Evolutionary conservation across 2,113 vertebrate species (phyloP).

Genomic region (Ia io): DNA sequence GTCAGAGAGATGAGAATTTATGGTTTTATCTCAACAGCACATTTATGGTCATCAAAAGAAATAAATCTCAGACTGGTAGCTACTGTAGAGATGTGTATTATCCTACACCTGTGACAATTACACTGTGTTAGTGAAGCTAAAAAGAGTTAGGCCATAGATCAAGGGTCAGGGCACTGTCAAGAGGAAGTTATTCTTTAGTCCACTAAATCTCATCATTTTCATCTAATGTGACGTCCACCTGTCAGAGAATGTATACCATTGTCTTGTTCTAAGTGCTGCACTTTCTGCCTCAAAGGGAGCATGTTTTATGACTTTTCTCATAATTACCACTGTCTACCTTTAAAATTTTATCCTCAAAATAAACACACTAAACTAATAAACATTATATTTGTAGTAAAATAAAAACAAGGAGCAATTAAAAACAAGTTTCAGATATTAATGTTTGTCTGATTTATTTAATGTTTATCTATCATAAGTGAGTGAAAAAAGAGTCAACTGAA

Average conservation of each 20-base stretch:
- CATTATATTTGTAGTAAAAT: conserved; percentile 73
- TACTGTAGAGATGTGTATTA: conserved; percentile 85
- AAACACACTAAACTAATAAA: conserved; percentile 67
- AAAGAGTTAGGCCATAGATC: conserved; percentile 91
- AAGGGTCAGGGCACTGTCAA: conserved; percentile 90
- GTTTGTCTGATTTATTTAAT: not conserved
- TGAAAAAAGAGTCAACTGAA: not conserved
- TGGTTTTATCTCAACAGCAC: conserved; percentile 80
- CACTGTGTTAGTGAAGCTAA: conserved; percentile 90
- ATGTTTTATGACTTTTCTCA: conserved; percentile 77
- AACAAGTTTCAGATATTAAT: conserved; percentile 63
- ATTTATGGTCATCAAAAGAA: conserved; percentile 83
- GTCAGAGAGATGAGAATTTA: conserved; percentile 80
- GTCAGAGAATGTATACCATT: conserved; percentile 86
- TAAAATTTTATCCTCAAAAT: conserved; percentile 78
- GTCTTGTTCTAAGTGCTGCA: conserved; percentile 81
- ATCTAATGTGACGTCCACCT: conserved; percentile 95
- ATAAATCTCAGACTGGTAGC: conserved; percentile 80
- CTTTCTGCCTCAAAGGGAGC: conserved; percentile 75
- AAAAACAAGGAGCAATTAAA: conserved; percentile 55
- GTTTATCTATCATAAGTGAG: not conserved
- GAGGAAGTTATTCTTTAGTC: conserved; percentile 94
- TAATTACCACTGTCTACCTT: conserved; percentile 78
- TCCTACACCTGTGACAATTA: conserved; percentile 91
- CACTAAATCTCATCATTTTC: conserved; percentile 93